phyloP scores from a whole-genome alignment of 2,113 vertebrate species.

The Trichechus manatus region DNA sequence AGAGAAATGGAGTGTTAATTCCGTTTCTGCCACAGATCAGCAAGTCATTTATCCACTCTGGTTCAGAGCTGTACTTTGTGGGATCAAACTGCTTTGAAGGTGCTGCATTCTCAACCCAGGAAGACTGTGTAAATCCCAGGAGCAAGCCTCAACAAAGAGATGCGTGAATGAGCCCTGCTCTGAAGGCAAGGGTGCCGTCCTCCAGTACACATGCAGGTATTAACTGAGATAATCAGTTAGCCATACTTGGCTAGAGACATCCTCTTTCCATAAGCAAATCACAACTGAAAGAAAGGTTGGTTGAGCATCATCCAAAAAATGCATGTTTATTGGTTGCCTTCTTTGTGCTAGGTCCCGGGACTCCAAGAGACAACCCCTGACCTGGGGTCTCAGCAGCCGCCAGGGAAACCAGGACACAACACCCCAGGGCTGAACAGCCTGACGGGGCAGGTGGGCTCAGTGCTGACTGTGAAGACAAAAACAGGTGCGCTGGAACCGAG shows the following conservation, averaged over 20 bases:
- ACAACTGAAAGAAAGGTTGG: neutral
- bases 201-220: fast-evolving
- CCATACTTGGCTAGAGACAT: neutral
- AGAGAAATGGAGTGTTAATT: neutral
- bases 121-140: neutral
- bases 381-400: neutral
- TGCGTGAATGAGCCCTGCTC: fast-evolving
- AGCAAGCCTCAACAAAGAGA: neutral
- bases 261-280: neutral
- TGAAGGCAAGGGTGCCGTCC: fast-evolving
- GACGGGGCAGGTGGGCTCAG: neutral
- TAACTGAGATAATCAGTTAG: neutral
- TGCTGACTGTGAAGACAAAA: no score
- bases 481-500: fast-evolving
- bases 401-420: neutral
- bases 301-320: neutral
- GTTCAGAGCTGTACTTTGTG: neutral
- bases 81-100: neutral
- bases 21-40: neutral
- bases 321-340: neutral
- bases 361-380: neutral
- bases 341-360: neutral
- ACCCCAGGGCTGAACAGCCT: neutral
- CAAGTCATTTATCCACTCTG: neutral
- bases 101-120: neutral